These are phyloP conservation scores for Chrysomallon squamiferum DNA, from an alignment of 1,140 invertebrate species.

Conservation along the genomic window DNA sequence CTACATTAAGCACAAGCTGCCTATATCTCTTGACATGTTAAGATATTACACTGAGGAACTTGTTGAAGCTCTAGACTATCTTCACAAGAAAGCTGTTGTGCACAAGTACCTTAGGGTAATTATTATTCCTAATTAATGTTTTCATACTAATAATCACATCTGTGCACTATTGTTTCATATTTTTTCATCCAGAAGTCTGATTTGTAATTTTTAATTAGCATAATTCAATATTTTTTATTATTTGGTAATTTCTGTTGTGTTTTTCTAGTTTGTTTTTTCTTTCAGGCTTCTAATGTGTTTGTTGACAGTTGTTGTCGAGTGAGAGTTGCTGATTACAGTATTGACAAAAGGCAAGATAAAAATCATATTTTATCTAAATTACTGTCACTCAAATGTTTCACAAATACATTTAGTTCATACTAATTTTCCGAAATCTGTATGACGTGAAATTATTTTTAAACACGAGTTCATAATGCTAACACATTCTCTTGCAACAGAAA, in stretches of 20 bases:
- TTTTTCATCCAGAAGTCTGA: background rate
- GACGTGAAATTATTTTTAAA: no score
- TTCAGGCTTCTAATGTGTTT: constrained; percentile 58
- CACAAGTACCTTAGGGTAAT: constrained; percentile 74
- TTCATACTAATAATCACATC: no score
- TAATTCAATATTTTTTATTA: background rate
- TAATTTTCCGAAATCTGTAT: no score
- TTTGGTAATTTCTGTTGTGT: background rate
- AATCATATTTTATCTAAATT: no score
- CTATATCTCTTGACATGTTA: constrained; percentile 69
- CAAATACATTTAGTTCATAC: no score
- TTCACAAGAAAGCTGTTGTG: constrained; percentile 80
- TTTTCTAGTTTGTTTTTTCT: background rate
- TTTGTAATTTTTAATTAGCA: background rate
- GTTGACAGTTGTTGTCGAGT: constrained; percentile 56
- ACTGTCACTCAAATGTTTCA: no score
- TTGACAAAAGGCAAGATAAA: constrained; percentile 73
- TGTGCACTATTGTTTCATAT: no score
- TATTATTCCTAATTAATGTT: background rate
- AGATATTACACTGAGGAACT: constrained; percentile 72
- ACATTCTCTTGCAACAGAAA: no score
- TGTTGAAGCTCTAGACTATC: constrained; percentile 72
- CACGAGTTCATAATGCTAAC: no score
- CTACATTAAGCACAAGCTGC: constrained; percentile 67
- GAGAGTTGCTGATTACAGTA: constrained; percentile 73